Percentiles rank a stretch among this genome's conserved stretches.
Conservation (phyloP, 2,888 invertebrate species). For the Boloria euphrosyne region DNA sequence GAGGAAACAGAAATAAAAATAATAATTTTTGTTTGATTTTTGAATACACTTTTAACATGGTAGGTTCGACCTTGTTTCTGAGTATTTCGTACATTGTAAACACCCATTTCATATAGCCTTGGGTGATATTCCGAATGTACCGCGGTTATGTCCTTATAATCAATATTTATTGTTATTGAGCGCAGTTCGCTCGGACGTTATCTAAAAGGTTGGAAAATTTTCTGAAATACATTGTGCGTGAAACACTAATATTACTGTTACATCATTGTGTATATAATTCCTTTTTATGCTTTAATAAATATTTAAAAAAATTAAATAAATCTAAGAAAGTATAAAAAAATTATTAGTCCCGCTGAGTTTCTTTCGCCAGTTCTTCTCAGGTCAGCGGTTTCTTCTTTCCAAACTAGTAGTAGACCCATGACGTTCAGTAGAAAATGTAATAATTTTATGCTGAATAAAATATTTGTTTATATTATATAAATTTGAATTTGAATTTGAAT, state of each 20-base stretch:
- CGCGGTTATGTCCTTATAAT: slow-evolving; percentile 42
- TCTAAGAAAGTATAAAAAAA: too few relatives aligned
- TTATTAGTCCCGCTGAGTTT: too few relatives aligned
- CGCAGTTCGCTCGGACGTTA: slow-evolving; percentile 42
- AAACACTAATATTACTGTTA: slow-evolving; percentile 13
- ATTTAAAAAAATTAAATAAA: too few relatives aligned
- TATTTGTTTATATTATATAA: too few relatives aligned
- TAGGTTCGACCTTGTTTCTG: too few relatives aligned
- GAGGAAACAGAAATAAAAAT: too few relatives aligned
- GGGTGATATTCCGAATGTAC: slow-evolving; percentile 37
- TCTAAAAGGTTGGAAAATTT: slow-evolving; percentile 38
- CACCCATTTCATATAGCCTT: slow-evolving; percentile 3
- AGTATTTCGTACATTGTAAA: slow-evolving; percentile 3
- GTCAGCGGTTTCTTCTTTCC: too few relatives aligned
- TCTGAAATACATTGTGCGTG: slow-evolving; percentile 17
- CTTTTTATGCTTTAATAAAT: neutral
- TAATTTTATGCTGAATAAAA: too few relatives aligned
- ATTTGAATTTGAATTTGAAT: too few relatives aligned
- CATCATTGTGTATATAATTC: neutral
- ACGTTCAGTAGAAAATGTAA: too few relatives aligned
- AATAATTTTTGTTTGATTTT: neutral
- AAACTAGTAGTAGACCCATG: too few relatives aligned
- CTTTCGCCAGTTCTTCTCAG: too few relatives aligned
- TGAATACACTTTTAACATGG: neutral
- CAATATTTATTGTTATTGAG: slow-evolving; percentile 51